Conservation (phyloP, 2,797 vertebrate species). For the Hemibagrus guttatus region DNA sequence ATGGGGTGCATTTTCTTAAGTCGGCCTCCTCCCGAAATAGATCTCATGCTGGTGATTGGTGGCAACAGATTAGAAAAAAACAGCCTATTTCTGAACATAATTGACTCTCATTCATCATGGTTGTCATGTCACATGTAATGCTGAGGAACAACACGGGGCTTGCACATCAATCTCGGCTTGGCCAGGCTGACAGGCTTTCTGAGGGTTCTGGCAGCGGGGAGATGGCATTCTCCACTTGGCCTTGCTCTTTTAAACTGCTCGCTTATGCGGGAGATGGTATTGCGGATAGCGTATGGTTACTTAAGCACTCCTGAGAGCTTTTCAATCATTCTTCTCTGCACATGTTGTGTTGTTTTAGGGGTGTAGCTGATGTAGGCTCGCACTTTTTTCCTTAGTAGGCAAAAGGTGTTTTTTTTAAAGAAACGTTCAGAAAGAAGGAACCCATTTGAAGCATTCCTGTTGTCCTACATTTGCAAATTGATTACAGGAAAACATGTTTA, state of each 20-base stretch:
- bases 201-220: slow-evolving; percentile 61
- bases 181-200: slow-evolving; percentile 65
- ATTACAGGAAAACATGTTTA: slow-evolving; percentile 26
- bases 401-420: background rate
- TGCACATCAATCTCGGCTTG: slow-evolving; percentile 66
- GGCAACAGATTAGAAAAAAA: slow-evolving; percentile 54
- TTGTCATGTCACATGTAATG: slow-evolving; percentile 61
- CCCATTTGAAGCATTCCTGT: background rate
- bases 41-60: slow-evolving; percentile 57
- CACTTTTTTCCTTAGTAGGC: background rate
- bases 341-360: slow-evolving; percentile 57
- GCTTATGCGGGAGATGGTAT: slow-evolving; percentile 58
- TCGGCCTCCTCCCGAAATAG: slow-evolving; percentile 34
- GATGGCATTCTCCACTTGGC: slow-evolving; percentile 68
- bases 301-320: slow-evolving; percentile 62
- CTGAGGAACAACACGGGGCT: slow-evolving; percentile 58
- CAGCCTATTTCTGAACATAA: slow-evolving; percentile 60
- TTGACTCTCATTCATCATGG: slow-evolving; percentile 63
- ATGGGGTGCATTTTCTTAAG: slow-evolving; percentile 52
- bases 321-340: slow-evolving; percentile 70
- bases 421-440: slow-evolving; percentile 6
- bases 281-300: slow-evolving; percentile 40
- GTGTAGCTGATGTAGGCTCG: slow-evolving; percentile 33
- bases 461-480: slow-evolving; percentile 11
- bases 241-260: slow-evolving; percentile 57